Evolutionary conservation across 2,113 vertebrate genomes (phyloP).

Genomic region (Fulica atra): DNA sequence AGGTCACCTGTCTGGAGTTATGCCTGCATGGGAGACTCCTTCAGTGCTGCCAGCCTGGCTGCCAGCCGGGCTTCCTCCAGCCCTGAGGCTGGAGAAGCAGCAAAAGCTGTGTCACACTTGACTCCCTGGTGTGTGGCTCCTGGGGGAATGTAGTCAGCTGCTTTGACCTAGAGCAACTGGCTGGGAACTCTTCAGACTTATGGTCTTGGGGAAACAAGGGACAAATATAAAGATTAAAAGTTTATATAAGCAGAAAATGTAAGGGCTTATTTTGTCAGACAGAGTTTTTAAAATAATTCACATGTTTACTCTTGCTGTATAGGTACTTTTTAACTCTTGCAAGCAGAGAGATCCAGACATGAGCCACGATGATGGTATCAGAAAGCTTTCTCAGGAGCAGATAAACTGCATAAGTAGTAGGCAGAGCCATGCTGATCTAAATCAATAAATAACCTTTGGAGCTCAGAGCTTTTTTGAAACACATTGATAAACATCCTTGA

Average conservation of each 20-base stretch:
- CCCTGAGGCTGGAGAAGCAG: neutral
- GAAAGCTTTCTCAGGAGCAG: neutral
- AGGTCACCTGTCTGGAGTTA: conserved; percentile 17
- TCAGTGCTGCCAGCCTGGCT: neutral
- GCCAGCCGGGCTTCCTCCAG: neutral
- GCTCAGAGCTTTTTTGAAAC: neutral
- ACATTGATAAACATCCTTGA: neutral
- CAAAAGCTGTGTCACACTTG: neutral
- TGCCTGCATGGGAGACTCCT: neutral
- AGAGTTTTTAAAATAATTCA: neutral
- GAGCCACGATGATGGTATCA: neutral
- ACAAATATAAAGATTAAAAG: neutral
- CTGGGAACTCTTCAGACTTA: neutral
- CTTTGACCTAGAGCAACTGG: neutral
- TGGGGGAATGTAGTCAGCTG: accelerated
- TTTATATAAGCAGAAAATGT: neutral
- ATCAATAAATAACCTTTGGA: conserved; percentile 23
- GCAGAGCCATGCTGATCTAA: neutral
- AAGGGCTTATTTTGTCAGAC: neutral
- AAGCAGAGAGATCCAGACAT: neutral
- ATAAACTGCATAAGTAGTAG: neutral
- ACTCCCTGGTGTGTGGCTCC: neutral
- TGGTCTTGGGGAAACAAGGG: neutral
- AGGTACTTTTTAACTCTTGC: neutral
- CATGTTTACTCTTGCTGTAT: neutral